These are phyloP conservation scores for Agrochola macilenta DNA, from an alignment of 2,888 invertebrate species.

Conservation along the genomic window DNA sequence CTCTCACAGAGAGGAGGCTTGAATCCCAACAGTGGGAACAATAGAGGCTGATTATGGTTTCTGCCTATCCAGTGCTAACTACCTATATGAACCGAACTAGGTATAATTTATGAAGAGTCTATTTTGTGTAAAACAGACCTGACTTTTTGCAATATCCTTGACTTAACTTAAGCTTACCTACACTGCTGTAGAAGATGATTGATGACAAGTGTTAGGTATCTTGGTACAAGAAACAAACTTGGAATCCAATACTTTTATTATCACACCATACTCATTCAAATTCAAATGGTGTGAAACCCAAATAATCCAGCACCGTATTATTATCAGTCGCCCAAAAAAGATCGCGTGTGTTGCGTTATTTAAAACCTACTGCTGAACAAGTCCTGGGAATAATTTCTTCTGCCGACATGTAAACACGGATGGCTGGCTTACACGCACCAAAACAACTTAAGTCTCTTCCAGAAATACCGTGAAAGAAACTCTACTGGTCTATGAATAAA, in stretches of 20 bases:
- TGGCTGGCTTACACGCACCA: constrained; percentile 47
- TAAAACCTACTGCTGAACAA: constrained; percentile 77
- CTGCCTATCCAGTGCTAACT: background rate
- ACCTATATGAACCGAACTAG: background rate
- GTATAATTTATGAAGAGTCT: too few relatives aligned
- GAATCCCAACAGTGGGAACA: too few relatives aligned
- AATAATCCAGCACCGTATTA: constrained; percentile 60
- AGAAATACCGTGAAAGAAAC: constrained; percentile 33
- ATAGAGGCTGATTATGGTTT: too few relatives aligned
- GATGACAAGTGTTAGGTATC: background rate
- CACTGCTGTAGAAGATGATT: background rate
- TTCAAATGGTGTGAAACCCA: constrained; percentile 46
- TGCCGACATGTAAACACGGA: constrained; percentile 85
- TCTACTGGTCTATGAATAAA: background rate
- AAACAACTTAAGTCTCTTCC: constrained; percentile 52
- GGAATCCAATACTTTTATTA: background rate
- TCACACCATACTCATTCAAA: constrained; percentile 25
- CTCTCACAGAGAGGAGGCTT: too few relatives aligned
- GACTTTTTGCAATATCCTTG: background rate
- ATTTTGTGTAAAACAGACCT: background rate
- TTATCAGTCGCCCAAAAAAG: constrained; percentile 69
- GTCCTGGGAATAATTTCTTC: constrained; percentile 83
- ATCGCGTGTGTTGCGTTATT: constrained; percentile 74
- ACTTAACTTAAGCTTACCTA: background rate
- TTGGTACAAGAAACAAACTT: too few relatives aligned